Percentiles rank a stretch among this genome's conserved stretches.
Conservation (phyloP, 2,888 invertebrate genomes). For the Sussaba pulchella region DNA sequence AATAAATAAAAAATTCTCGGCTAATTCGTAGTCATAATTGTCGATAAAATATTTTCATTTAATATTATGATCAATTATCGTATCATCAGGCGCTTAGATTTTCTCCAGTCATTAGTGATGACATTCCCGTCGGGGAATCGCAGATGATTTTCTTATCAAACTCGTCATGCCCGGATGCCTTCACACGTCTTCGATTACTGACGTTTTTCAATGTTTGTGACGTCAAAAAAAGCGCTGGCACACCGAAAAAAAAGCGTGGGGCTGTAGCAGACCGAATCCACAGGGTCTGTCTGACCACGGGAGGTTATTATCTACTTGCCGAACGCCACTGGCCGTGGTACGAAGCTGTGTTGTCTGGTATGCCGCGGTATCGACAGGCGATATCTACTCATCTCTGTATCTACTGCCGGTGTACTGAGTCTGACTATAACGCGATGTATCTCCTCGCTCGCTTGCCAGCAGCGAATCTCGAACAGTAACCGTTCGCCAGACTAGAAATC, state of each 20-base stretch:
- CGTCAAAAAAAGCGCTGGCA: too few species aligned
- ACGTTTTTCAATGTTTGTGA: too few species aligned
- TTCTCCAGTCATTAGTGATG: slow-evolving; percentile 24
- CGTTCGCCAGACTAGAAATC: not conserved
- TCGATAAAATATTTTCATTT: too few species aligned
- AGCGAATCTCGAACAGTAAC: not conserved
- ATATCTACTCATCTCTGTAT: slow-evolving; percentile 3
- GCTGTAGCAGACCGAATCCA: too few species aligned
- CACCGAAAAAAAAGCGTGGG: too few species aligned
- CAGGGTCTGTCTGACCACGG: too few species aligned
- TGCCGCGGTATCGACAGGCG: too few species aligned
- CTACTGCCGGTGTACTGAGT: not conserved
- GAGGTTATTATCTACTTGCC: too few species aligned
- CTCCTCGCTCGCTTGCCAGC: not conserved
- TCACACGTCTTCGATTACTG: too few species aligned
- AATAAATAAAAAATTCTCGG: not conserved
- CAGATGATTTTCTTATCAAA: slow-evolving; percentile 24
- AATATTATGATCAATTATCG: slow-evolving; percentile 25
- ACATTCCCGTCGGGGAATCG: slow-evolving; percentile 1
- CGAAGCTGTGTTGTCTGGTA: too few species aligned
- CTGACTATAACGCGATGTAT: not conserved
- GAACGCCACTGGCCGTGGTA: too few species aligned
- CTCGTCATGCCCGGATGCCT: slow-evolving; percentile 5
- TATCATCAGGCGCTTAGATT: slow-evolving; percentile 24
- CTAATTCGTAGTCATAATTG: not conserved